Base-by-base conservation (phyloP, 2,888 invertebrate species). In the Drosophila trichaetosa region DNA sequence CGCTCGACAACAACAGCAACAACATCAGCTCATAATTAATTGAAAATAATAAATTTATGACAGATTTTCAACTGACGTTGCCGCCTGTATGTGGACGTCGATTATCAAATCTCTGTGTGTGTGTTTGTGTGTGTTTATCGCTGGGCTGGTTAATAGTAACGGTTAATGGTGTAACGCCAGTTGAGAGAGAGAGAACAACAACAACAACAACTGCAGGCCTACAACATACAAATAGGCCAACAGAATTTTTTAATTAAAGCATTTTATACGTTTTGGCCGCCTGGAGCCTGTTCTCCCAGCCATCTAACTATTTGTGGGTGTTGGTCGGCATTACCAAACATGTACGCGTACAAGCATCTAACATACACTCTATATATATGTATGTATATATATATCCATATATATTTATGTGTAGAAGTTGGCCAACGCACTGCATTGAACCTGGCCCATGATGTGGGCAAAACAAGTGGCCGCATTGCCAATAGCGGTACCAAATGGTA, bases 11-110 rank as follows among this genome's bases (percentile, higher is more conserved):
- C 40, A 58, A 11, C 54, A 42, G 57, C 67, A 63, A 31, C 79
- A 46, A 46, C 65, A 56, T 27, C 65, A 58, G 59, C 71, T 49
- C 63, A 85, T 87, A 89, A 87, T 89, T 87, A 87, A 87, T 87
- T 87, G 81, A 82, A 89, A 87, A 89, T 87, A 87, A 87, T 87
- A 87, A 87, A 87, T 87, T 87, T 87, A 89, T 81, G 89, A 89
- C 88, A 87, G 88, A 83, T 85, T 85, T 80, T 78, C 76, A 72
- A 84, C 73, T 72, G 87, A 75, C 76, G 73, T 67, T 65, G 57
- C 29, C 29, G 71, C 64, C 73, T 52, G 73, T 69, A 68, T 73
- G 67, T 79, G 76, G 51, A 56, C 58, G 42, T 51, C 66, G 59
- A 46, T 52, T 64, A 54, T 58, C 72, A 42, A 51, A 46, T 29